These are phyloP conservation scores for Pemphredon lugubris DNA, from an alignment of 2,888 invertebrate species.

Conservation along the genomic window DNA sequence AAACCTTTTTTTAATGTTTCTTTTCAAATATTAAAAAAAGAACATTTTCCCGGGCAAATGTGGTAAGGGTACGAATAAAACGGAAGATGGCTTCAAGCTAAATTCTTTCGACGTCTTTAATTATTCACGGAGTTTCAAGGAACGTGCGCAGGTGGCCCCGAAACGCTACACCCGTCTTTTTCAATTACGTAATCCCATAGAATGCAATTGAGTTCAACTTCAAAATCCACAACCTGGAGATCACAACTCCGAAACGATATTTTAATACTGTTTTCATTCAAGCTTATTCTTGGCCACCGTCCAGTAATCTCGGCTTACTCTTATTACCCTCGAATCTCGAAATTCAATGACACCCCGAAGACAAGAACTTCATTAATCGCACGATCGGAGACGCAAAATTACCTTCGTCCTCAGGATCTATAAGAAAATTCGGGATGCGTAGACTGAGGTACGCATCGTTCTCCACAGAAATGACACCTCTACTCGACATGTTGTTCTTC, in stretches of 20 bases:
- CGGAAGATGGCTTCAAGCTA: too few species aligned
- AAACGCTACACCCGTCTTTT: neutral
- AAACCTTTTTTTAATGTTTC: too few species aligned
- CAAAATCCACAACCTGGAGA: too few species aligned
- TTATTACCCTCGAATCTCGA: too few species aligned
- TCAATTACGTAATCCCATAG: neutral
- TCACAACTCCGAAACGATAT: too few species aligned
- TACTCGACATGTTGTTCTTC: conserved; percentile 73
- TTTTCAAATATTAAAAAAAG: too few species aligned
- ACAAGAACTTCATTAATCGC: too few species aligned
- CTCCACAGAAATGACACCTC: conserved; percentile 73
- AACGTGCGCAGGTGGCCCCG: neutral
- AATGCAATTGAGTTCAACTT: too few species aligned
- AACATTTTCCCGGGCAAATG: too few species aligned
- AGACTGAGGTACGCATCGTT: conserved; percentile 70
- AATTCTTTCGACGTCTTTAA: too few species aligned
- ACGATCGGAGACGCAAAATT: conserved; percentile 30
- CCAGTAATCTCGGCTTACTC: neutral
- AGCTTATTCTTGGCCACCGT: neutral
- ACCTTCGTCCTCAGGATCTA: conserved; percentile 75
- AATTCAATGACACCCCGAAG: too few species aligned
- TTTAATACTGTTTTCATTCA: neutral
- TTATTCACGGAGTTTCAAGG: neutral
- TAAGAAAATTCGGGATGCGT: conserved; percentile 69
- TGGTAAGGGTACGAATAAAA: too few species aligned